Evolutionary conservation across 2,888 invertebrate genomes (phyloP).

Genomic region (Chelonus formosanus): DNA sequence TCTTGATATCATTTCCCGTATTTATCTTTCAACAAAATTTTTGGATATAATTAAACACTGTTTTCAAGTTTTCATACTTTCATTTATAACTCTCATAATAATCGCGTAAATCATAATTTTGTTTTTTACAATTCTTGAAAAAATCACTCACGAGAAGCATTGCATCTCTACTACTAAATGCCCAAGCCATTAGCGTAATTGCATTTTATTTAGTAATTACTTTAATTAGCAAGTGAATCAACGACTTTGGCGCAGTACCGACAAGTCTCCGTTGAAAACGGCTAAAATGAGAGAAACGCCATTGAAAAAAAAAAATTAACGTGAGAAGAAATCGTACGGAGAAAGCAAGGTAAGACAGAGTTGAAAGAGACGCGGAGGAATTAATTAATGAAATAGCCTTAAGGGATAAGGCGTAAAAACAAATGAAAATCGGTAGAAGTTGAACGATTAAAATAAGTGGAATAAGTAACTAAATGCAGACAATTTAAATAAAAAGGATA

Average conservation of each 20-base stretch:
- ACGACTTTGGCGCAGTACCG: slow-evolving; percentile 39
- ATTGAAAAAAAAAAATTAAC: slow-evolving; percentile 40
- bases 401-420: slow-evolving; percentile 63
- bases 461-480: too few relatives aligned
- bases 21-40: too few relatives aligned
- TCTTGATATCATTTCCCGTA: too few relatives aligned
- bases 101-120: too few relatives aligned
- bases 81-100: too few relatives aligned
- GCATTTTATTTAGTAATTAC: slow-evolving; percentile 65
- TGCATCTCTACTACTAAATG: slow-evolving; percentile 31
- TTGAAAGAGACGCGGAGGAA: slow-evolving; percentile 48
- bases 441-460: too few relatives aligned
- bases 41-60: too few relatives aligned
- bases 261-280: slow-evolving; percentile 3
- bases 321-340: slow-evolving; percentile 28
- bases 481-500: too few relatives aligned
- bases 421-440: slow-evolving; percentile 59
- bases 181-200: slow-evolving; percentile 63
- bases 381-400: slow-evolving; percentile 65
- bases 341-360: slow-evolving; percentile 23
- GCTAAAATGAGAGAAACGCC: slow-evolving; percentile 41
- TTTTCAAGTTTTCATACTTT: neutral
- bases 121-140: too few relatives aligned
- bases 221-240: slow-evolving; percentile 62
- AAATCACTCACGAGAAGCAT: too few relatives aligned